These are phyloP conservation scores for Montipora efflorescens DNA, from an alignment of 64 coral and sea anemone genomes.

Conservation along the genomic window DNA sequence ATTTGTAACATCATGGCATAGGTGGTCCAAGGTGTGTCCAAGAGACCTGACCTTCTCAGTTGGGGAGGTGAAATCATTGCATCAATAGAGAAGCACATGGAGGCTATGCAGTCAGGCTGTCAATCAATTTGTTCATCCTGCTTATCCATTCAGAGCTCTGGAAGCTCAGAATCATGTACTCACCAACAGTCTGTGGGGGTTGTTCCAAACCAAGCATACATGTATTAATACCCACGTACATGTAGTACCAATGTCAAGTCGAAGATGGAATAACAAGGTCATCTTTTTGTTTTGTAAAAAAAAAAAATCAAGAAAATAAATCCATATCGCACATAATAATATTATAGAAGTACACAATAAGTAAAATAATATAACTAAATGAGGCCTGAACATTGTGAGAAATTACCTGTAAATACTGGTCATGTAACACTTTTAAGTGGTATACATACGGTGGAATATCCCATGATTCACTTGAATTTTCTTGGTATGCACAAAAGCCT, in stretches of 20 bases:
- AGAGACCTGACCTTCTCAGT: constrained; percentile 21
- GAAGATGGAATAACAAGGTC: neutral
- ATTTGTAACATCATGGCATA: neutral
- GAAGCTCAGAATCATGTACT: neutral
- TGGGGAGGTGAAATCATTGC: constrained; percentile 56
- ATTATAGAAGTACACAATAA: too few relatives aligned
- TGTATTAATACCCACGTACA: neutral
- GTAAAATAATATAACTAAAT: too few relatives aligned
- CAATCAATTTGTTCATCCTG: constrained; percentile 37
- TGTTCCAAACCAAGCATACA: constrained; percentile 20
- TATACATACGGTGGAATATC: too few relatives aligned
- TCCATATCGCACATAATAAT: too few relatives aligned
- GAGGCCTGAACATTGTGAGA: too few relatives aligned
- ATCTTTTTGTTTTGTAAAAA: too few relatives aligned
- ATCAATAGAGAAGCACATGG: constrained; percentile 56
- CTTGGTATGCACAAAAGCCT: too few relatives aligned
- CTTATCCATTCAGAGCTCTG: constrained; percentile 24
- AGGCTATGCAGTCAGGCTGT: constrained; percentile 54
- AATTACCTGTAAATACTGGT: too few relatives aligned
- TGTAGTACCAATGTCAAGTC: neutral
- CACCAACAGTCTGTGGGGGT: neutral
- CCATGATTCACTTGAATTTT: too few relatives aligned
- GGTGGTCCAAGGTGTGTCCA: constrained; percentile 43
- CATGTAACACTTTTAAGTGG: too few relatives aligned
- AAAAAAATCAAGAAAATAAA: too few relatives aligned